These are phyloP conservation scores for Cataglyphis hispanica DNA, from an alignment of 1,140 invertebrate genomes.

Conservation along the genomic window DNA sequence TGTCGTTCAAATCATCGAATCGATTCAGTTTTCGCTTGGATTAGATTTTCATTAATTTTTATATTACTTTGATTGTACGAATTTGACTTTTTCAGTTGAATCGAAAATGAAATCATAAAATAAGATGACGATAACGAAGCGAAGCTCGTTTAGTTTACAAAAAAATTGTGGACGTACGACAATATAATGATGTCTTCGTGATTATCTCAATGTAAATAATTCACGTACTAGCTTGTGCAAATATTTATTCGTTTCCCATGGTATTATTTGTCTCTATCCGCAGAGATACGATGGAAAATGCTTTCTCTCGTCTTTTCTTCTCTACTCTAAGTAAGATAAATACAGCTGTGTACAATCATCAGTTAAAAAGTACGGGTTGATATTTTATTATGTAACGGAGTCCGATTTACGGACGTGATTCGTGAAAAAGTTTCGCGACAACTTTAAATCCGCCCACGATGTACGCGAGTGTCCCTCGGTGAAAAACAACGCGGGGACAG, in stretches of 20 bases:
- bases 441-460: conserved; percentile 4
- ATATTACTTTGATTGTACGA: not conserved
- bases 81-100: not conserved
- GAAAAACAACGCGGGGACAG: conserved; percentile 19
- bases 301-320: not conserved
- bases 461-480: not conserved
- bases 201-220: conserved; percentile 1
- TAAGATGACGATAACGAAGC: not conserved
- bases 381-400: not conserved
- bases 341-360: not conserved
- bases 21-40: not conserved
- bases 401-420: not conserved
- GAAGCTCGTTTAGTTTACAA: not conserved
- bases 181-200: not conserved
- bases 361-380: not conserved
- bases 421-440: not conserved
- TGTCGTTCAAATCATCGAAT: not conserved
- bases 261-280: not conserved
- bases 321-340: not conserved
- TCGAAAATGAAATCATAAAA: too few relatives aligned
- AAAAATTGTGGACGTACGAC: not conserved
- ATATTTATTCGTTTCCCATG: not conserved
- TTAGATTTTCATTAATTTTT: conserved; percentile 16
- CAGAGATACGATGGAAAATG: not conserved
- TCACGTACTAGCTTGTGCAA: not conserved